Percentiles rank a stretch among this genome's conserved stretches.
phyloP scores from a whole-genome alignment of 2,113 vertebrate species.

The Dipodomys ordii region DNA sequence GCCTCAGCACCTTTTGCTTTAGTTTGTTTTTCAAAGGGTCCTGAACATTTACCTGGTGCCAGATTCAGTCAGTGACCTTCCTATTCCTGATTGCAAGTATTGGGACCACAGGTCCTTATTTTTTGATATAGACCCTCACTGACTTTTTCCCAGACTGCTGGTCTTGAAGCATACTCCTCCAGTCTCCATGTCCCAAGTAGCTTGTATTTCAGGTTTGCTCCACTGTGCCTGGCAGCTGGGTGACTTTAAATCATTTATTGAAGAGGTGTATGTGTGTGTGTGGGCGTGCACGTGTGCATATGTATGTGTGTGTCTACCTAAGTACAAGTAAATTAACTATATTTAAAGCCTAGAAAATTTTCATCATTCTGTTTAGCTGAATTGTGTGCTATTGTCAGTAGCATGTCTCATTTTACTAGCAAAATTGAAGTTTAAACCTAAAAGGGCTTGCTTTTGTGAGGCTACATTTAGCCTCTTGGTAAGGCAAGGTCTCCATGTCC shows the following conservation, averaged over 20 bases:
- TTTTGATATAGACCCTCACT: no score
- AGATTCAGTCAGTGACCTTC: no score
- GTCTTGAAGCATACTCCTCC: no score
- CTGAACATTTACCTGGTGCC: no score
- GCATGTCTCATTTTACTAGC: conserved; percentile 14
- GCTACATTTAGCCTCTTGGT: background rate
- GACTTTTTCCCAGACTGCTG: no score
- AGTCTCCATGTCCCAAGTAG: no score
- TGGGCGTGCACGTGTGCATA: no score
- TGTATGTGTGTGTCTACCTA: background rate
- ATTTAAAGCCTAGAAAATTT: background rate
- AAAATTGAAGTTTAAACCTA: background rate
- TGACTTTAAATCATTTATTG: conserved; percentile 1
- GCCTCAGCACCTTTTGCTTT: no score
- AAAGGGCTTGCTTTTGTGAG: background rate
- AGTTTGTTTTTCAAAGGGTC: no score
- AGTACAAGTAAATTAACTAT: background rate
- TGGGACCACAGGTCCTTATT: no score
- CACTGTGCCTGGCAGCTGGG: background rate
- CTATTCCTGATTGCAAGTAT: no score
- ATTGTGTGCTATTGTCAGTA: background rate
- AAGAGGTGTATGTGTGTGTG: background rate
- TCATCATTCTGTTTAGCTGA: background rate
- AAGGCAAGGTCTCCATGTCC: background rate
- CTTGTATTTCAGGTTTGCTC: no score